Percentiles rank a stretch among this genome's conserved stretches.
phyloP scores from a whole-genome alignment of 64 coral and sea anemone genomes.

The Actinia tenebrosa region DNA sequence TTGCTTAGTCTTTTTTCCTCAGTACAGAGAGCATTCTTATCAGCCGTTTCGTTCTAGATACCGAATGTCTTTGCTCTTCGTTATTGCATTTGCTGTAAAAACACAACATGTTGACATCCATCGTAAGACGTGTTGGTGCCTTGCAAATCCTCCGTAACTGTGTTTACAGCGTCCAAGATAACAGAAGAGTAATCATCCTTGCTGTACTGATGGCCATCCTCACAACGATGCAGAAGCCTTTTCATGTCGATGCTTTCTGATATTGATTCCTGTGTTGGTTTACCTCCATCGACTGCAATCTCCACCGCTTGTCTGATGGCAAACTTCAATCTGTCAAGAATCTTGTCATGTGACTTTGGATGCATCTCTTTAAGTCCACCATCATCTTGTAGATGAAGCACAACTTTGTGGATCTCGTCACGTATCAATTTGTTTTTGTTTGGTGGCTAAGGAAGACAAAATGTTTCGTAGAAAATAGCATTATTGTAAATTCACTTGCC shows the following conservation, averaged over 20 bases:
- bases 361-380: neutral
- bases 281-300: neutral
- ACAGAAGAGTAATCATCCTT: neutral
- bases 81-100: neutral
- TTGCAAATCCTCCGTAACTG: neutral
- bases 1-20: too few species aligned
- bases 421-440: neutral
- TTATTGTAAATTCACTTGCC: too few species aligned
- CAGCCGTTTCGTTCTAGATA: neutral
- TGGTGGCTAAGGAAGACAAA: neutral
- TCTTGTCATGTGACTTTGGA: neutral
- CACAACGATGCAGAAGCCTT: neutral
- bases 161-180: neutral
- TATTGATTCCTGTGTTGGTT: neutral
- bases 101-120: neutral
- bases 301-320: neutral
- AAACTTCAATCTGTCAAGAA: neutral
- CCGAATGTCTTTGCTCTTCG: too few species aligned
- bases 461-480: neutral
- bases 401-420: neutral
- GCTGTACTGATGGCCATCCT: neutral
- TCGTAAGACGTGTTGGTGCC: neutral
- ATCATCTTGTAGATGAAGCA: neutral
- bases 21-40: too few species aligned
- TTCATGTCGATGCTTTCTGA: neutral